A percentile compares a stretch with the other conserved stretches of the same genome.
Evolutionary conservation across 2,113 vertebrate genomes (phyloP).

Genomic region (Charina bottae): DNA sequence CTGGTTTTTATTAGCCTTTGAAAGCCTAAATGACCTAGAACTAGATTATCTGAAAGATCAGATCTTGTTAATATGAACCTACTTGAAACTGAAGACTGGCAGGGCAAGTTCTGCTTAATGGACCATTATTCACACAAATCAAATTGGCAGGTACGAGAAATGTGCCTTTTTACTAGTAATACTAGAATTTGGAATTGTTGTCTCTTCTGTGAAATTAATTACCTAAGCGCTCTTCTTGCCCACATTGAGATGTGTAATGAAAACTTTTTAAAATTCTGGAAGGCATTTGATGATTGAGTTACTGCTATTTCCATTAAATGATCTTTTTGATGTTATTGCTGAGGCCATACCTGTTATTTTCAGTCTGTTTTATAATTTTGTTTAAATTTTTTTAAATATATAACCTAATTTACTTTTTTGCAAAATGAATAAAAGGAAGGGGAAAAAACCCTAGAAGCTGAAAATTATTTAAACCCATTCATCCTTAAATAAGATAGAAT

Average conservation of each 20-base stretch:
- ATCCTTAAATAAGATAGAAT: neutral
- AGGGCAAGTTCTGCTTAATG: neutral
- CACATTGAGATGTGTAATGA: neutral
- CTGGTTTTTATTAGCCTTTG: neutral
- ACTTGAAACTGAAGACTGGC: neutral
- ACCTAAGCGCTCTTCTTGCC: neutral
- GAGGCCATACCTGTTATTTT: neutral
- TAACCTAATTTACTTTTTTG: neutral
- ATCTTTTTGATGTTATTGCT: neutral
- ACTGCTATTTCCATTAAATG: neutral
- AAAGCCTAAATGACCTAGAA: neutral
- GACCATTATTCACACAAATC: neutral
- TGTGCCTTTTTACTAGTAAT: neutral
- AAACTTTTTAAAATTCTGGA: neutral
- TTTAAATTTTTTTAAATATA: neutral
- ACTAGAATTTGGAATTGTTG: neutral
- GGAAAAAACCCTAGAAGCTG: neutral
- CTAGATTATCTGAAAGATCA: neutral
- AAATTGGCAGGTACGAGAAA: neutral
- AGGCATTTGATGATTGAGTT: neutral
- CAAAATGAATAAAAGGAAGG: neutral
- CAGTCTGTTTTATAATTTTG: neutral
- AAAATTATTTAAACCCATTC: neutral
- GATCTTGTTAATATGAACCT: neutral
- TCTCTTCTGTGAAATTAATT: neutral